These are phyloP conservation scores for Pavo muticus DNA, from an alignment of 2,113 vertebrate species.

Conservation along the genomic window DNA sequence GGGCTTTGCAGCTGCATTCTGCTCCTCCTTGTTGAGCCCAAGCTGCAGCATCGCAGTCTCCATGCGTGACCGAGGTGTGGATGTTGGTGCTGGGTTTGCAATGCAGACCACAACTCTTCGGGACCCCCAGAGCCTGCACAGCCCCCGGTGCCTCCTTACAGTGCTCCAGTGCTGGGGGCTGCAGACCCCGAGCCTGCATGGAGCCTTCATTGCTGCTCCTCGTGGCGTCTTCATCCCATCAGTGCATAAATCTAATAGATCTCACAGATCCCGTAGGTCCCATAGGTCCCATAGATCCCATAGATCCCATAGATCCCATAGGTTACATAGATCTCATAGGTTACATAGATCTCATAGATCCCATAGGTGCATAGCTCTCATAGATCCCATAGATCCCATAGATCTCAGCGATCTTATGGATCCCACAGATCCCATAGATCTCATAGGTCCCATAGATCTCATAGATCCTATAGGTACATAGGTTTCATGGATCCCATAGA, in stretches of 20 bases:
- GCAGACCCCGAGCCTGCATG: fast-evolving
- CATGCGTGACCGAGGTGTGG: no score
- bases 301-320: no score
- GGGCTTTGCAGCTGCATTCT: not conserved
- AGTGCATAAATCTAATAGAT: not conserved
- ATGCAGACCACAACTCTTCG: no score
- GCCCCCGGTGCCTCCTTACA: not conserved
- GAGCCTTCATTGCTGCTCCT: not conserved
- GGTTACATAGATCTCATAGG: no score
- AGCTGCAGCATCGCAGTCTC: not conserved
- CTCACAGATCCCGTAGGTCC: no score
- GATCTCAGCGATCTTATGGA: no score
- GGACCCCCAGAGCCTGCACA: not conserved
- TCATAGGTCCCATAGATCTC: no score
- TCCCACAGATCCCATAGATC: no score
- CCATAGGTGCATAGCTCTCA: not conserved
- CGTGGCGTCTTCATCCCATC: fast-evolving
- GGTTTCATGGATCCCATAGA: no score
- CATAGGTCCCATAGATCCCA: no score
- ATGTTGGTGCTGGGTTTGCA: fast-evolving
- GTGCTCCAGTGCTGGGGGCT: not conserved
- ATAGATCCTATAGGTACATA: no score
- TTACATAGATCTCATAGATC: fast-evolving
- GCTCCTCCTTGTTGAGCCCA: not conserved
- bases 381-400: no score